Base-by-base conservation (phyloP, 2,113 vertebrate genomes). In the Stegostoma tigrinum region DNA sequence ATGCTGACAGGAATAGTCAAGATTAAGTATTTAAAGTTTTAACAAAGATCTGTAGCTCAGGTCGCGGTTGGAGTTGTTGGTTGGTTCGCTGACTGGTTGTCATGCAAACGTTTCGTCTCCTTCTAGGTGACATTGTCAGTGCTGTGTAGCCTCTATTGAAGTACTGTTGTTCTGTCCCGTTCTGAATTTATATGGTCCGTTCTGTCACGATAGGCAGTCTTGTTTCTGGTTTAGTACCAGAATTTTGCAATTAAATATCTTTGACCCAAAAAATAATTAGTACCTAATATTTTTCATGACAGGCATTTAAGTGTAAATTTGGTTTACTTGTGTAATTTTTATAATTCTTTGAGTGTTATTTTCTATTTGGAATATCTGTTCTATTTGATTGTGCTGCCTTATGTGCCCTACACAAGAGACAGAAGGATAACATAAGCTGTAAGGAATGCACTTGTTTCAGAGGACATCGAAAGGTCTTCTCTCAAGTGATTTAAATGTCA, bases 1-100 rank as follows among this genome's bases (percentile, higher is more conserved):
- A n/a, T 42, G 68, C 93, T 95, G 93, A 95, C 91, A 67, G 67
- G 42, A 95, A 48, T 48, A 95, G 72, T 95, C 93, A 45, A 30
- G 67, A 72, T 70, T 8, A 68, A 30, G 19, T 27, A 45, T 72
- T 72, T 48, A 48, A 48, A 3, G 48, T 48, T 48, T 48, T 48
- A 48, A 48, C 45, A 45, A 3, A 48, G 48, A 48, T 48, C 48
- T 48, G 48, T 2, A 48, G 48, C 48, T 48, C 2, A 3, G 48
- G 48, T 48, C 3, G 48, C 48, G 48, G 48, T 48, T 48, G 48
- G 2, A 48, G 48, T 48, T 48, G 48, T 48, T 48, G 1, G 48
- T 48, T 48, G 48, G 48, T 48, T 48, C 48, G 48, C 48, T 48
- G 48, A 48, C 48, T 48, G 48, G 48, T 48, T 48, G 48, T 48